These are phyloP conservation scores for Osmerus mordax DNA, from an alignment of 2,113 vertebrate genomes.

Conservation along the genomic window DNA sequence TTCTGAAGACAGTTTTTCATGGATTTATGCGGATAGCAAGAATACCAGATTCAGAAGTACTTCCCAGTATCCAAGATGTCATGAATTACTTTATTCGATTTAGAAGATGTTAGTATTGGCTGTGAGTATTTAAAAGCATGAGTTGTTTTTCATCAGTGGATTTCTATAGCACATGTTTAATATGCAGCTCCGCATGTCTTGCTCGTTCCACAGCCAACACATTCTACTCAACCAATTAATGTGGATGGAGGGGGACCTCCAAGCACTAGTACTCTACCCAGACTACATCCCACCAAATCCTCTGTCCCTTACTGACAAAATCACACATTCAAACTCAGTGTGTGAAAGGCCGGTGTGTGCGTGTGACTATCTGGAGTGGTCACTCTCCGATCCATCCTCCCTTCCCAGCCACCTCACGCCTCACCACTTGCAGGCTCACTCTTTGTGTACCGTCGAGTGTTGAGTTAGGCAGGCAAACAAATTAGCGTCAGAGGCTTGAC, in stretches of 20 bases:
- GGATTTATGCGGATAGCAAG: neutral
- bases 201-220: constrained; percentile 25
- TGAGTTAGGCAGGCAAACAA: constrained; percentile 44
- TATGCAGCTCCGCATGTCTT: constrained; percentile 32
- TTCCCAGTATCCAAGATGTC: constrained; percentile 26
- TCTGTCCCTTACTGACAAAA: constrained; percentile 46
- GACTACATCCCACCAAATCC: constrained; percentile 54
- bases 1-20: constrained; percentile 4
- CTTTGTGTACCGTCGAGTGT: constrained; percentile 17
- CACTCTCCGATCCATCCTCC: constrained; percentile 22
- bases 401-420: neutral
- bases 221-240: constrained; percentile 50
- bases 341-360: too few relatives aligned
- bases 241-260: too few relatives aligned
- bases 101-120: neutral
- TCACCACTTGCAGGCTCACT: neutral
- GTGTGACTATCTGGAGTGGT: constrained; percentile 12
- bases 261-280: constrained; percentile 44
- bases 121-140: neutral
- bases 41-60: too few relatives aligned
- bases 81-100: constrained; percentile 40
- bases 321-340: constrained; percentile 13
- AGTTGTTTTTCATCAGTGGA: neutral
- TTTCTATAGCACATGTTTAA: constrained; percentile 17
- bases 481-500: constrained; percentile 53